phyloP scores from a whole-genome alignment of 2,797 vertebrate genomes.

The Molossus molossus region DNA sequence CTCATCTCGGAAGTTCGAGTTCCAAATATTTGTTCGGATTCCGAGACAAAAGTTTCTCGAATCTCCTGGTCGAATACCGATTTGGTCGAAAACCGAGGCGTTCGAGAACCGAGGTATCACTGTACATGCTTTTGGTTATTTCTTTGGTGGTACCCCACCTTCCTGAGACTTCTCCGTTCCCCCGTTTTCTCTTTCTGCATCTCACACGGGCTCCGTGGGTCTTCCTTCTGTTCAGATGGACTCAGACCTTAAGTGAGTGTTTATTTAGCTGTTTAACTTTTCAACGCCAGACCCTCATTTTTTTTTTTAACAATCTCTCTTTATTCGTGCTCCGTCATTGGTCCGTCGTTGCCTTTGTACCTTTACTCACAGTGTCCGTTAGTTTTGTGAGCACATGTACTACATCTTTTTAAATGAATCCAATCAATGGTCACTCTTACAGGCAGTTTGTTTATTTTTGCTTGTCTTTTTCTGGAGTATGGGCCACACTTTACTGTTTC shows the following conservation, averaged over 20 bases:
- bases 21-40: too few relatives aligned
- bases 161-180: background rate
- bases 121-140: background rate
- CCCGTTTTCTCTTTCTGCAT: background rate
- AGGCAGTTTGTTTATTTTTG: background rate
- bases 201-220: rapidly evolving
- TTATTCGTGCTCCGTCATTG: background rate
- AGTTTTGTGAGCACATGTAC: background rate
- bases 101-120: too few relatives aligned
- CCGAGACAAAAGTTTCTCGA: too few relatives aligned
- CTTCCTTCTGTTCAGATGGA: background rate
- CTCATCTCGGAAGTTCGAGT: too few relatives aligned
- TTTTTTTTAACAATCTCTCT: background rate
- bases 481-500: background rate
- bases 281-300: too few relatives aligned
- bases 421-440: rapidly evolving
- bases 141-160: background rate
- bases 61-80: too few relatives aligned
- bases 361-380: background rate
- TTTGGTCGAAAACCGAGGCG: too few relatives aligned
- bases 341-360: too few relatives aligned
- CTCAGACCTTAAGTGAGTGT: background rate
- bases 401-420: background rate
- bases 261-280: background rate
- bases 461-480: background rate